Percentiles rank a stretch among this genome's conserved stretches.
These are phyloP conservation scores for Boloria selene DNA, from an alignment of 2,888 invertebrate genomes.

Conservation along the genomic window DNA sequence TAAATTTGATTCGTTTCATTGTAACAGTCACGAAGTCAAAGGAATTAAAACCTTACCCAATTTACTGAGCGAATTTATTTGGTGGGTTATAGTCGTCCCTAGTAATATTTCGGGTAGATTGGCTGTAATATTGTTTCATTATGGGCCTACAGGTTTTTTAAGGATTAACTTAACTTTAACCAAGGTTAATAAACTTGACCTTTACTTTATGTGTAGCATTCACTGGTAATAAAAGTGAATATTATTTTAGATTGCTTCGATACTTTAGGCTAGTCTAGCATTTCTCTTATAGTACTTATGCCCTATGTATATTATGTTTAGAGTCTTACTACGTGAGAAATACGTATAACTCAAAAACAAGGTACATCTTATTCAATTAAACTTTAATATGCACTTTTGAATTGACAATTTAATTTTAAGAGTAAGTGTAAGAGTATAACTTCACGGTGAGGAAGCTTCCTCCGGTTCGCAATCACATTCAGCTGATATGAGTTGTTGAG, in stretches of 20 bases:
- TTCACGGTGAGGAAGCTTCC: too few species aligned
- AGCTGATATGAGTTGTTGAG: too few species aligned
- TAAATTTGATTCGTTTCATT: conserved; percentile 44
- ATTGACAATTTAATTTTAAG: too few species aligned
- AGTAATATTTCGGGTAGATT: conserved; percentile 59
- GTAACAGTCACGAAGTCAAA: conserved; percentile 50
- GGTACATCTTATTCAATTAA: too few species aligned
- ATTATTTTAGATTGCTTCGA: conserved; percentile 1
- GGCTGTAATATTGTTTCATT: conserved; percentile 59
- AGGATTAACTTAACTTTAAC: conserved; percentile 41
- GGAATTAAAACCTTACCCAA: conserved; percentile 65
- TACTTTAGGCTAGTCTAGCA: too few species aligned
- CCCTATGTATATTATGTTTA: too few species aligned
- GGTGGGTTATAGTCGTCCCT: conserved; percentile 50
- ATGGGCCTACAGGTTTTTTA: conserved; percentile 43
- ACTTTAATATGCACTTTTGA: too few species aligned
- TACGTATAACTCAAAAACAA: too few species aligned
- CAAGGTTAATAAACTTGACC: conserved; percentile 18
- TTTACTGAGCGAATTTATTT: conserved; percentile 64
- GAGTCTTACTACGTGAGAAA: too few species aligned
- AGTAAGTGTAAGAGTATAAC: too few species aligned
- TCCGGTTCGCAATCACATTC: too few species aligned
- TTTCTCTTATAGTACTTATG: too few species aligned
- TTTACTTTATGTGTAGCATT: neutral
- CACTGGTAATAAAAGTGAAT: neutral